These are phyloP conservation scores for Odobenus rosmarus DNA, from an alignment of 2,113 vertebrate species.

Conservation along the genomic window DNA sequence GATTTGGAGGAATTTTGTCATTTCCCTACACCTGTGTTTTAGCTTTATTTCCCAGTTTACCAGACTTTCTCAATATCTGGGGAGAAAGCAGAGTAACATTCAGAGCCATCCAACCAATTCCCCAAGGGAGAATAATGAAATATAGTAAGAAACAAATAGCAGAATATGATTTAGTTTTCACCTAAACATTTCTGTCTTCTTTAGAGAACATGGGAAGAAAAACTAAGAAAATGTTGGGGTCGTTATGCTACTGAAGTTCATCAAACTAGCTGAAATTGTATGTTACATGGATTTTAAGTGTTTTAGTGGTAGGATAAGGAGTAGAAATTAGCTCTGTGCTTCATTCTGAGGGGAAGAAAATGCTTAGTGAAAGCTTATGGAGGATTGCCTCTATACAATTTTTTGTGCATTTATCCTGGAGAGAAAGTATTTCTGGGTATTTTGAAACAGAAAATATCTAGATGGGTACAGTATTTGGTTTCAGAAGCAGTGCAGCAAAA, in stretches of 20 bases:
- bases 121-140: not conserved
- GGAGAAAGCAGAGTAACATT: not conserved
- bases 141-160: not conserved
- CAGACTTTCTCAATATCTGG: not conserved
- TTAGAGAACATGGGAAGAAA: not conserved
- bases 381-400: not conserved
- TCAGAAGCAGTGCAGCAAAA: not conserved
- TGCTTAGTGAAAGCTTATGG: not conserved
- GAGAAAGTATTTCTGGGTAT: not conserved
- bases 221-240: not conserved
- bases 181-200: not conserved
- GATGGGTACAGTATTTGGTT: not conserved
- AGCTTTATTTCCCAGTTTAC: not conserved
- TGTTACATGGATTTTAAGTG: not conserved
- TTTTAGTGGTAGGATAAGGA: slow-evolving; percentile 23
- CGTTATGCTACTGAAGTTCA: not conserved
- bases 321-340: not conserved
- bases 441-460: not conserved
- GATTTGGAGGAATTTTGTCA: not conserved
- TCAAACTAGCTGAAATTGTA: not conserved
- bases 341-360: not conserved
- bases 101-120: not conserved
- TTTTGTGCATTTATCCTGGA: not conserved
- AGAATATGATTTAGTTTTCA: not conserved
- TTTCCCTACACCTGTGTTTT: not conserved